Percentiles rank a stretch among this genome's conserved stretches.
These are phyloP conservation scores for Serrognathus titanus DNA, from an alignment of 2,888 invertebrate species.

Conservation along the genomic window DNA sequence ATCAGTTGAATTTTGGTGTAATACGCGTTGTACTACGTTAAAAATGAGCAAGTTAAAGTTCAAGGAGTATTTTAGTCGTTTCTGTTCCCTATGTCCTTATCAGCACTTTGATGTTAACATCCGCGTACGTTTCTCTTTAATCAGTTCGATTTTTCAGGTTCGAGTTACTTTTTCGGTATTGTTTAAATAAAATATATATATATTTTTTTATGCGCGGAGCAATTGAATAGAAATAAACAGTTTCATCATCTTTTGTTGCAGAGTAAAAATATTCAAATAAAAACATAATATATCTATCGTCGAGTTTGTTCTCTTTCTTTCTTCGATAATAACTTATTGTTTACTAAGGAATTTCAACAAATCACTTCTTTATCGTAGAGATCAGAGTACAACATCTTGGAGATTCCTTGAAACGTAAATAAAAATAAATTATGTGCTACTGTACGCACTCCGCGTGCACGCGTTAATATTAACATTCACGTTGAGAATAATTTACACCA, in stretches of 20 bases:
- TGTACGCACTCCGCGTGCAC: too few relatives aligned
- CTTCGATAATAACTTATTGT: conserved; percentile 5
- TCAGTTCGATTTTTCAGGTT: not conserved
- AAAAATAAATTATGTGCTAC: not conserved
- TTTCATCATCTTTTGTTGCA: not conserved
- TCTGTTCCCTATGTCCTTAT: not conserved
- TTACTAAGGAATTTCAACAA: conserved; percentile 6
- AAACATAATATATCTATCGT: not conserved
- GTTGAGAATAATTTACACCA: too few relatives aligned
- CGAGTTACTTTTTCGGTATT: not conserved
- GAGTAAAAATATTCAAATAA: not conserved
- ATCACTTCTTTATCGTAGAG: conserved; percentile 1
- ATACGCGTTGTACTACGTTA: not conserved
- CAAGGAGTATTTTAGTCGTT: not conserved
- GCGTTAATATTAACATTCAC: too few relatives aligned
- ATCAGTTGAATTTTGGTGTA: too few relatives aligned
- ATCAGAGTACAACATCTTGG: not conserved
- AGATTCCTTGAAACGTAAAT: not conserved
- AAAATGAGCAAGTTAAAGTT: not conserved
- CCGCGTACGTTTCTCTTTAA: not conserved
- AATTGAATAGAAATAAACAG: not conserved
- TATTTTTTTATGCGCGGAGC: not conserved
- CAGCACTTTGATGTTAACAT: not conserved
- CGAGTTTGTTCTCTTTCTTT: not conserved
- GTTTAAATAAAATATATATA: not conserved